Conservation (phyloP, 2,113 vertebrate genomes). For the Notechis scutatus region DNA sequence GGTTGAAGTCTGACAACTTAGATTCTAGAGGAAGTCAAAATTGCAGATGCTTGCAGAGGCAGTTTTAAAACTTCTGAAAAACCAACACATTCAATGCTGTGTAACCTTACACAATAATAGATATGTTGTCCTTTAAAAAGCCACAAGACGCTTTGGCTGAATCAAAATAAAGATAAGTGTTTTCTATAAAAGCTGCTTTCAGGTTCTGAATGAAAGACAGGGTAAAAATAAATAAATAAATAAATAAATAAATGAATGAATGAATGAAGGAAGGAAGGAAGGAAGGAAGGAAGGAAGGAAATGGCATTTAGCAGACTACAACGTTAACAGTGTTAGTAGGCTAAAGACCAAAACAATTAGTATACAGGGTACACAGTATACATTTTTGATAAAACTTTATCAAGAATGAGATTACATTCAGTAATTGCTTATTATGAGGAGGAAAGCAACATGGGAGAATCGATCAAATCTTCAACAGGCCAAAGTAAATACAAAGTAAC, state of each 20-base stretch:
- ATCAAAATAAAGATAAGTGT: neutral
- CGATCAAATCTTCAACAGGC: neutral
- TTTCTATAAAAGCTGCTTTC: neutral
- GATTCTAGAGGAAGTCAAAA: neutral
- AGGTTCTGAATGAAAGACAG: neutral
- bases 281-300: too few relatives aligned
- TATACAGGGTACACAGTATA: neutral
- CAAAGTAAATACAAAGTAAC: neutral
- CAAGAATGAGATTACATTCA: neutral
- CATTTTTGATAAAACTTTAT: neutral
- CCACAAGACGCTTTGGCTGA: neutral
- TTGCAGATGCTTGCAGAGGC: neutral
- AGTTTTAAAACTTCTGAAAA: neutral
- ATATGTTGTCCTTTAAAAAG: neutral
- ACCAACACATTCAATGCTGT: neutral
- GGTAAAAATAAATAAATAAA: neutral
- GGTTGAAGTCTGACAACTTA: neutral
- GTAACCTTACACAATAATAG: neutral
- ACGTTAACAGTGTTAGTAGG: neutral
- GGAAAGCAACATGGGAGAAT: neutral
- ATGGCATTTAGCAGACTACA: neutral
- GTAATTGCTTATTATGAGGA: neutral
- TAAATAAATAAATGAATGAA: neutral
- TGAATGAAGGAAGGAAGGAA: too few relatives aligned
- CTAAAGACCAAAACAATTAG: neutral